Evolutionary conservation across 2,888 invertebrate genomes (phyloP).

Genomic region (Mesorhabditis belari): DNA sequence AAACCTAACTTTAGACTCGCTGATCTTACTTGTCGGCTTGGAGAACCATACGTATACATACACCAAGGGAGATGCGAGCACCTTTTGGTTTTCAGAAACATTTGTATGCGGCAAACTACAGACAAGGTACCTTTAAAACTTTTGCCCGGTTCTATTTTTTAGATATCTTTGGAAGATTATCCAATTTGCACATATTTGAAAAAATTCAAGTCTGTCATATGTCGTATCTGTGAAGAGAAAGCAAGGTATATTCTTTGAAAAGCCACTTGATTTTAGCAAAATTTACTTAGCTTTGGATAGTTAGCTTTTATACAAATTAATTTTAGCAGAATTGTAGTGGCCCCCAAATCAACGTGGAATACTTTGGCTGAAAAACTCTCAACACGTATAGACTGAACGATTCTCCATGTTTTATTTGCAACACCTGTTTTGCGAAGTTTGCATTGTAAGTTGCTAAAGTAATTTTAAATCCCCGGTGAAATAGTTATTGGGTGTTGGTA

Average conservation of each 20-base stretch:
- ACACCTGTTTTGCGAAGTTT: too few relatives aligned
- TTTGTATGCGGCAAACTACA: constrained; percentile 59
- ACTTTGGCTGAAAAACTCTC: too few relatives aligned
- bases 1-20: constrained; percentile 50
- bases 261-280: neutral
- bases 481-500: too few relatives aligned
- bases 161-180: neutral
- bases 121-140: neutral
- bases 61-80: constrained; percentile 91
- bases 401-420: neutral
- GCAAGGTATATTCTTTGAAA: neutral
- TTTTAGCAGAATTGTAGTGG: too few relatives aligned
- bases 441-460: too few relatives aligned
- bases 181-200: neutral
- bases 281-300: too few relatives aligned
- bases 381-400: too few relatives aligned
- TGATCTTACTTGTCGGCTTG: constrained; percentile 61
- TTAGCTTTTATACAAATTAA: too few relatives aligned
- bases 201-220: neutral
- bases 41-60: constrained; percentile 74
- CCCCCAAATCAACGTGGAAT: neutral
- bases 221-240: neutral
- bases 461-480: too few relatives aligned
- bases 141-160: neutral
- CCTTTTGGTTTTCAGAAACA: constrained; percentile 72